Conservation (phyloP, 2,888 invertebrate species). For the Salticus scenicus region DNA sequence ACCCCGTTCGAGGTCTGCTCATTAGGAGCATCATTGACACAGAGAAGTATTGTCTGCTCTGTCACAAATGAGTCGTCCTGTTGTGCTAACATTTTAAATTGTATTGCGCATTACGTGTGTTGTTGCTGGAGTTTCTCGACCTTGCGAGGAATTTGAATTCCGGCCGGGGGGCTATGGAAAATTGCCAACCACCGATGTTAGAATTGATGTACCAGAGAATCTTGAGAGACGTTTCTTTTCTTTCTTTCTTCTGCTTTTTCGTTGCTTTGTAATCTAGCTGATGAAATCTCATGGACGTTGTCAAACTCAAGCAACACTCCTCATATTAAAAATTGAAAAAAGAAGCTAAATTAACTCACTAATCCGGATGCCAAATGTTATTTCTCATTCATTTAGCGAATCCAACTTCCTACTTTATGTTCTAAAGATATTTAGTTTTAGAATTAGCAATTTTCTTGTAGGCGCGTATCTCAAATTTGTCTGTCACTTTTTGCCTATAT, state of each 20-base stretch:
- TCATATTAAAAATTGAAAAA: too few relatives aligned
- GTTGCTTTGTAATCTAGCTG: neutral
- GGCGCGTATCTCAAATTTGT: too few relatives aligned
- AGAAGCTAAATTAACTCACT: too few relatives aligned
- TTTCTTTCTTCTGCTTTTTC: neutral
- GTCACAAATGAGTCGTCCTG: neutral
- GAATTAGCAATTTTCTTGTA: too few relatives aligned
- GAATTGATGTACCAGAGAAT: neutral
- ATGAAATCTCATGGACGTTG: neutral
- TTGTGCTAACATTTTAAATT: neutral
- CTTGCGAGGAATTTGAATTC: neutral
- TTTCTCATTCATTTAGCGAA: too few relatives aligned
- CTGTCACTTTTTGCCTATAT: too few relatives aligned
- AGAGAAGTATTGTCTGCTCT: neutral
- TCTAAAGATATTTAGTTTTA: too few relatives aligned
- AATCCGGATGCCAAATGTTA: too few relatives aligned
- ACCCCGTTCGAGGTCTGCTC: constrained; percentile 8
- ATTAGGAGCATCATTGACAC: neutral
- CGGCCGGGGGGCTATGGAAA: constrained; percentile 4
- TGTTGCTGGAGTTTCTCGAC: constrained; percentile 4
- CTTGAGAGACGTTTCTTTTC: neutral
- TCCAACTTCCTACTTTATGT: too few relatives aligned
- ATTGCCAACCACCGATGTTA: neutral
- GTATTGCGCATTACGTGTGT: neutral
- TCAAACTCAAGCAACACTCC: neutral